Percentiles rank a stretch among this genome's conserved stretches.
Conservation (phyloP, 2,797 vertebrate species). For the Macropus fuliginosus region DNA sequence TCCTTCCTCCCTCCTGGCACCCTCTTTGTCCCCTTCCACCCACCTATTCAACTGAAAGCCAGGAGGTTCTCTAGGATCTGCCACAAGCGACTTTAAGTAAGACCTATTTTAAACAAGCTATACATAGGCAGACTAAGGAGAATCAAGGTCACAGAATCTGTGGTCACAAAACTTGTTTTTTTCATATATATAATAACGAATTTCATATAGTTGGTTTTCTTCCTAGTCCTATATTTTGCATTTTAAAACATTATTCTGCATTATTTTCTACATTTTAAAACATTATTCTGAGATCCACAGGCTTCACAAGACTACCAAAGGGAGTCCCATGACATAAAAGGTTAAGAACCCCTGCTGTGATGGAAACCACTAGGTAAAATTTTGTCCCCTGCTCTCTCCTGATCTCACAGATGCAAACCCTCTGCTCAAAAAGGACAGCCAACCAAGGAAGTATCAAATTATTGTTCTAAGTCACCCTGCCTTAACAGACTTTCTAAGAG, state of each 20-base stretch:
- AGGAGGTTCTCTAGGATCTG: background rate
- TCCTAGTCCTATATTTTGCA: background rate
- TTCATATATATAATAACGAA: background rate
- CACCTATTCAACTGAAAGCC: constrained; percentile 35
- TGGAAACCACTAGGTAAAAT: no score
- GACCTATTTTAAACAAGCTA: background rate
- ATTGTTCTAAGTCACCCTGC: no score
- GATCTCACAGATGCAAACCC: no score
- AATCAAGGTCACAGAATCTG: background rate
- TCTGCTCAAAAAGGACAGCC: no score
- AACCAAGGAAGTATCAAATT: no score
- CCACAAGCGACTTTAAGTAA: constrained; percentile 22
- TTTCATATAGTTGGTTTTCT: background rate
- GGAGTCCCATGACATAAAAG: no score
- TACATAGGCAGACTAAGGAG: background rate
- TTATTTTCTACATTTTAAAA: background rate
- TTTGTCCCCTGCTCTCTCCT: no score
- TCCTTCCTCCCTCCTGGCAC: constrained; percentile 14
- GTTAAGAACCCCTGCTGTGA: no score
- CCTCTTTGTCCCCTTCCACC: constrained; percentile 1
- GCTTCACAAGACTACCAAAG: background rate
- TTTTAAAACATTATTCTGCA: background rate
- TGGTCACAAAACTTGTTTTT: background rate
- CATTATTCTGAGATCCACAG: background rate
- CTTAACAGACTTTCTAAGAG: no score